Conservation (phyloP, 1,140 invertebrate genomes). For the Drosophila ambigua region DNA sequence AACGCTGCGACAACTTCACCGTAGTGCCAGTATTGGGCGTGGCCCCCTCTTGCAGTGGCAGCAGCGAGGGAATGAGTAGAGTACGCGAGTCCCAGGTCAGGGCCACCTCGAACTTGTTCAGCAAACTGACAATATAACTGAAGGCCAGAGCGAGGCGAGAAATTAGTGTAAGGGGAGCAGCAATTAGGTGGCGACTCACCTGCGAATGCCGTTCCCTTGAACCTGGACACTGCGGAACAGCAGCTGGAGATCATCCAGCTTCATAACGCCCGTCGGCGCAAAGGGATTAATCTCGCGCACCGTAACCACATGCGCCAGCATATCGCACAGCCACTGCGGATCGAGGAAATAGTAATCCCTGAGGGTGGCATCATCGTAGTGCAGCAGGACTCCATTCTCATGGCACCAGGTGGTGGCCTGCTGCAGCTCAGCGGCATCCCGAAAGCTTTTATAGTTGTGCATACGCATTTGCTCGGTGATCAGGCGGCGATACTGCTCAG, state of each 20-base stretch:
- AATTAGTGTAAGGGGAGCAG: background rate
- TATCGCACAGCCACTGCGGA: conserved; percentile 99
- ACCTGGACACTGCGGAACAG: conserved; percentile 90
- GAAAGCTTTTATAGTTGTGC: conserved; percentile 84
- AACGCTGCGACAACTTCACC: conserved; percentile 88
- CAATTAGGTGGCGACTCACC: conserved; percentile 33
- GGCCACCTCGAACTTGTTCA: conserved; percentile 99
- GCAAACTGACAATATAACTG: conserved; percentile 92
- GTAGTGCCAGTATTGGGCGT: conserved; percentile 84
- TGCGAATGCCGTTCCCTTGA: conserved; percentile 85
- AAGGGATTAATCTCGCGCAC: conserved; percentile 98
- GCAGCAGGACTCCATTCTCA: conserved; percentile 98
- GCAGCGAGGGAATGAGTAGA: conserved; percentile 94
- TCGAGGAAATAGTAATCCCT: conserved; percentile 94
- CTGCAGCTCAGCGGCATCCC: conserved; percentile 95
- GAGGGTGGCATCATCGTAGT: conserved; percentile 98
- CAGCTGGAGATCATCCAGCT: conserved; percentile 95
- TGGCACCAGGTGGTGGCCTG: conserved; percentile 98
- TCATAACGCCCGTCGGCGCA: conserved; percentile 96
- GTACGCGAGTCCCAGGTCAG: conserved; percentile 97
- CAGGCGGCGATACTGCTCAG: conserved; percentile 91
- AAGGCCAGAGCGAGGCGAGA: background rate
- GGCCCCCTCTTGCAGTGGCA: conserved; percentile 92
- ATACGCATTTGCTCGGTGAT: conserved; percentile 89
- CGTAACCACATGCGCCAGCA: conserved; percentile 97